phyloP scores from a whole-genome alignment of 1,140 invertebrate species.

The Papilio machaon region DNA sequence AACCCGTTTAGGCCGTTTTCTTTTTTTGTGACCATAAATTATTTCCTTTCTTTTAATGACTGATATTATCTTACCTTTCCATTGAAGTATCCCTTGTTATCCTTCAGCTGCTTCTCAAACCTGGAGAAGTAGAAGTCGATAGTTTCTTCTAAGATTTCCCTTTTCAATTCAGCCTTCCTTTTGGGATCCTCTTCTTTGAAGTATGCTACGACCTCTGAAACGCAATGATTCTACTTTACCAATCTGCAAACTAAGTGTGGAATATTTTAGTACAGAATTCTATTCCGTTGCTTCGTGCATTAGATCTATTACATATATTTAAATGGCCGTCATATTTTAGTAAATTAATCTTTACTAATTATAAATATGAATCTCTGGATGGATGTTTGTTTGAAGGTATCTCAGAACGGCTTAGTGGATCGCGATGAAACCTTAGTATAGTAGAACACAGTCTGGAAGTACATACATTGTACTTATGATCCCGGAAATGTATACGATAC shows the following conservation, averaged over 20 bases:
- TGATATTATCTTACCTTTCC: constrained; percentile 60
- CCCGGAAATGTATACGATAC: no score
- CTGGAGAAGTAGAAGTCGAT: constrained; percentile 66
- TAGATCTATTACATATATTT: not conserved
- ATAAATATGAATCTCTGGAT: no score
- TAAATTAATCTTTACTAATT: not conserved
- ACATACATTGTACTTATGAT: no score
- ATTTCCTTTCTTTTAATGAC: not conserved
- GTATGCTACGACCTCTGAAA: constrained; percentile 50
- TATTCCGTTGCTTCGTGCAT: not conserved
- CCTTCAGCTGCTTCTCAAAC: constrained; percentile 68
- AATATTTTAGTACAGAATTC: no score
- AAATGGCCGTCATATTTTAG: not conserved
- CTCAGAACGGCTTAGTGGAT: no score
- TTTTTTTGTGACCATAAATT: not conserved
- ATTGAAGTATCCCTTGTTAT: constrained; percentile 67
- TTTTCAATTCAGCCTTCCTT: constrained; percentile 60
- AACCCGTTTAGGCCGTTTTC: no score
- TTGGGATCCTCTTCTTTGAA: constrained; percentile 56
- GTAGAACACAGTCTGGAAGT: no score
- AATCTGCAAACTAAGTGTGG: no score
- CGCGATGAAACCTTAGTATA: no score
- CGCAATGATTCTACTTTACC: no score
- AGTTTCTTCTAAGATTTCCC: constrained; percentile 59
- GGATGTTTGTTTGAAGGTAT: no score